These are phyloP conservation scores for Ennomos fuscantarius DNA, from an alignment of 2,888 invertebrate species.

Conservation along the genomic window DNA sequence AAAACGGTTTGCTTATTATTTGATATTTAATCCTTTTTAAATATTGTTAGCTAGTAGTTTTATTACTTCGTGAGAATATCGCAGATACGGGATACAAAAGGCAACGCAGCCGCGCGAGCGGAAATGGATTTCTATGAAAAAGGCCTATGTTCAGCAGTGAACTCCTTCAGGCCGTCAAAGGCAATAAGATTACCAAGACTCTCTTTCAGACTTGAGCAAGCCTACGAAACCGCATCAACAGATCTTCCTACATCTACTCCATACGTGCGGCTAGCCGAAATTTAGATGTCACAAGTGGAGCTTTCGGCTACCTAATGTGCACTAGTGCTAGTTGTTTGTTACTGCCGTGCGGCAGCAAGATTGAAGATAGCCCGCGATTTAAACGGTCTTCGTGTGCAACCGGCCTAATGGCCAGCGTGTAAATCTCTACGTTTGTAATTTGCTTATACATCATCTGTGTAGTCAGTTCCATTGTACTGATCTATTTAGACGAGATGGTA, in stretches of 20 bases:
- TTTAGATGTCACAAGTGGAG: conserved; percentile 83
- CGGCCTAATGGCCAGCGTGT: conserved; percentile 48
- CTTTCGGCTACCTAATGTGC: conserved; percentile 75
- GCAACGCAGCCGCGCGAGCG: too few relatives aligned
- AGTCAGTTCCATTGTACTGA: conserved; percentile 11
- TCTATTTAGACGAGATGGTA: too few relatives aligned
- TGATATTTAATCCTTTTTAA: too few relatives aligned
- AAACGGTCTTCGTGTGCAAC: conserved; percentile 63
- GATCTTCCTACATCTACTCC: conserved; percentile 32
- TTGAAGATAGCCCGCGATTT: conserved; percentile 78
- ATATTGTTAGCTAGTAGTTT: too few relatives aligned
- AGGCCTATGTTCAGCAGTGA: too few relatives aligned
- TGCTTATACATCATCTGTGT: conserved; percentile 42
- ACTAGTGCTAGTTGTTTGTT: conserved; percentile 75
- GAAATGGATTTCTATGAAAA: too few relatives aligned
- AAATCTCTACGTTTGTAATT: conserved; percentile 43
- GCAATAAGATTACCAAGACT: too few relatives aligned
- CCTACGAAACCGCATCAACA: conserved; percentile 25
- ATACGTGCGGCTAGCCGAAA: conserved; percentile 77
- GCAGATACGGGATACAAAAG: too few relatives aligned
- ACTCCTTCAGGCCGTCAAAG: too few relatives aligned
- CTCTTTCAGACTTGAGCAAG: too few relatives aligned
- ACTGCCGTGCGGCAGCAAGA: conserved; percentile 70
- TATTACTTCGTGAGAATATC: too few relatives aligned
- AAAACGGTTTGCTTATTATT: too few relatives aligned